Conservation (phyloP, 2,113 vertebrate species). For the Chionis minor region DNA sequence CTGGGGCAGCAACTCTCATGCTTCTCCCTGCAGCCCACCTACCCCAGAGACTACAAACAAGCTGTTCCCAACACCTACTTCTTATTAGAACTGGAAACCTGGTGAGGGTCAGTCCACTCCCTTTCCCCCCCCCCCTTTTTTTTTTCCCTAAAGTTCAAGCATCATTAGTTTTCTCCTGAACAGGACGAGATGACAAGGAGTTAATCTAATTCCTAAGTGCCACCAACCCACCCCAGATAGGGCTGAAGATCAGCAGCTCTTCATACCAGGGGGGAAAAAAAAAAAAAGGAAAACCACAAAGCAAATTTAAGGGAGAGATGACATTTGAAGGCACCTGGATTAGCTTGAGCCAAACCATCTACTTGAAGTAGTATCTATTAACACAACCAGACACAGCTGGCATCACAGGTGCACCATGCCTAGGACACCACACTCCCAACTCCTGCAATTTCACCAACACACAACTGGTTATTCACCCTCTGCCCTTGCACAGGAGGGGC, state of each 20-base stretch:
- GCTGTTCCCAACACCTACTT: neutral
- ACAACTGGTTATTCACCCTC: neutral
- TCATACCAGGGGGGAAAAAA: neutral
- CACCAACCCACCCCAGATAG: neutral
- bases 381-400: neutral
- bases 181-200: neutral
- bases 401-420: neutral
- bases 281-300: neutral
- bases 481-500: neutral
- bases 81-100: neutral
- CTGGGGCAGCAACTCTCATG: fast-evolving
- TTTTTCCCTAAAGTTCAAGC: neutral
- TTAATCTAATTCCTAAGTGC: fast-evolving
- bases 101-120: neutral
- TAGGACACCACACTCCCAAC: neutral
- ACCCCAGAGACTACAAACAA: neutral
- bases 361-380: neutral
- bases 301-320: neutral
- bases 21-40: neutral
- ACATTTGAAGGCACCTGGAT: neutral
- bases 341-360: neutral
- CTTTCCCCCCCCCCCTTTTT: no score
- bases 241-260: neutral
- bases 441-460: neutral
- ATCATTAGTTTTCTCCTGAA: neutral